Conservation (phyloP, 2,888 invertebrate species). For the Oscheius sp. region DNA sequence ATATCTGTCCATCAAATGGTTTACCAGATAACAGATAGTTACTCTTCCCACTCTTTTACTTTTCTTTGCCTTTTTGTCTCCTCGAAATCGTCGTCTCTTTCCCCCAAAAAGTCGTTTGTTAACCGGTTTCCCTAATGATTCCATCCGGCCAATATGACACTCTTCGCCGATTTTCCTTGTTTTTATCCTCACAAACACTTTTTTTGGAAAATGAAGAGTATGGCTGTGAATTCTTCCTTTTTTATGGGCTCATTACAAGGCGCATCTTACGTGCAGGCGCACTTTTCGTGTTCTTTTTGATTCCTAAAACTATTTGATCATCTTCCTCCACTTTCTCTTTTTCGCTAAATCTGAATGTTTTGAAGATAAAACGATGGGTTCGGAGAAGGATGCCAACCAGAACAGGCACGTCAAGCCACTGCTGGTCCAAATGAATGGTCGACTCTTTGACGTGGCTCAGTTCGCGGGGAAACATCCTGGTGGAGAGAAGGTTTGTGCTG, state of each 20-base stretch:
- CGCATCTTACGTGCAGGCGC: conserved; percentile 19
- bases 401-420: conserved; percentile 49
- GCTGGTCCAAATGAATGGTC: conserved; percentile 59
- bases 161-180: not conserved
- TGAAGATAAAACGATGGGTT: not conserved
- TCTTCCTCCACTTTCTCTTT: not conserved
- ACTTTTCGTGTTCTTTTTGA: not conserved
- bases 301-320: not conserved
- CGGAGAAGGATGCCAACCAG: conserved; percentile 7
- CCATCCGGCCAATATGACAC: not conserved
- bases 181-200: not conserved
- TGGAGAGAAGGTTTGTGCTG: conserved; percentile 61
- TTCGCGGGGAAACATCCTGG: conserved; percentile 71
- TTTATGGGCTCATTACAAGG: not conserved
- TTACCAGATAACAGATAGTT: too few relatives aligned
- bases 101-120: too few relatives aligned
- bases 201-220: not conserved
- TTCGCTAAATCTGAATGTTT: not conserved
- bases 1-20: too few relatives aligned
- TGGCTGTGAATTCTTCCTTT: too few relatives aligned
- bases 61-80: too few relatives aligned
- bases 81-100: too few relatives aligned
- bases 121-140: too few relatives aligned
- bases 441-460: conserved; percentile 64
- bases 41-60: too few relatives aligned